These are phyloP conservation scores for Aspiorhynchus laticeps DNA, from an alignment of 2,113 vertebrate species.

Conservation along the genomic window DNA sequence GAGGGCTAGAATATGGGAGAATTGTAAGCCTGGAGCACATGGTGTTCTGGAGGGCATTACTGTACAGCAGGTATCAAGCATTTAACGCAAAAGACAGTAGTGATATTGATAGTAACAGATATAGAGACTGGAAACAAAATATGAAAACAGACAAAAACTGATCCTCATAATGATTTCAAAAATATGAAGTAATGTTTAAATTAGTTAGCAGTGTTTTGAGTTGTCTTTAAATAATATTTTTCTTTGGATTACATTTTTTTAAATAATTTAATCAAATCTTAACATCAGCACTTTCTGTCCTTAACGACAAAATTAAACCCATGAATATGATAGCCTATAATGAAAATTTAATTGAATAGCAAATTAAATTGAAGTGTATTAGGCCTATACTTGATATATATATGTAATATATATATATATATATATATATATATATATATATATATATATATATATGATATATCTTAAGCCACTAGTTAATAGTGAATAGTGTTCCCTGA, in stretches of 20 bases:
- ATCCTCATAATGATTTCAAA: neutral
- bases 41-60: constrained; percentile 30
- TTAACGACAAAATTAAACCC: too few species aligned
- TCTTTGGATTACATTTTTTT: neutral
- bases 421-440: too few species aligned
- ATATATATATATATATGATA: too few species aligned
- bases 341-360: too few species aligned
- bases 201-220: neutral
- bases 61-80: constrained; percentile 26
- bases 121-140: neutral
- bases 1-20: neutral
- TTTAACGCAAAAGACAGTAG: neutral
- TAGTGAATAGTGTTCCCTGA: too few species aligned
- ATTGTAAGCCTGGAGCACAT: constrained; percentile 18
- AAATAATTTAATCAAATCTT: neutral
- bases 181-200: neutral
- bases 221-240: neutral
- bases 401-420: too few species aligned
- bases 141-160: neutral
- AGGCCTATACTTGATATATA: too few species aligned
- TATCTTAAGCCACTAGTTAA: too few species aligned
- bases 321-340: too few species aligned
- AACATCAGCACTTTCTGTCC: too few species aligned
- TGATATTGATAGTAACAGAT: neutral
- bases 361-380: too few species aligned